Evolutionary conservation across 1,140 invertebrate genomes (phyloP), one percentile per base, ranked within the genome.

Genomic region (Heliconius hermathena): DNA sequence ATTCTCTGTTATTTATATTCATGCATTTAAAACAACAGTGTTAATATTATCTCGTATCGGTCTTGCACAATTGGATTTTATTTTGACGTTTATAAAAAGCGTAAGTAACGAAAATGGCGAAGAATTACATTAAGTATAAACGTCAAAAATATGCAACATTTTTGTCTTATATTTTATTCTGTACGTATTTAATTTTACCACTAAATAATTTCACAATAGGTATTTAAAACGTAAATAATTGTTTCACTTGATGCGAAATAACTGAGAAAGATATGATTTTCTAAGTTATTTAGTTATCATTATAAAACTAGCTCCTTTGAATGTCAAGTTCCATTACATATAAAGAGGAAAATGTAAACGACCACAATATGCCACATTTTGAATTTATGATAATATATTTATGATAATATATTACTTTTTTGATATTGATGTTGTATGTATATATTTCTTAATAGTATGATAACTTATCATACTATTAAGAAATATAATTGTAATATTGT

Each of bases 81-180:
- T 66, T 66, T 66, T 66, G 22, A 66, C 22, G 11, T 66, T 26
- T 66, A 26, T 66, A 66, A 26, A 66, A 66, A 66, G 22, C 20
- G 22, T 66, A 60, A 79, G 41, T 60, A 71, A 74, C 85, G 85
- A 91, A 90, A 90, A 90, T 90, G 90, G 90, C 90, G 90, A 90
- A 88, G 79, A 82, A 88, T 57, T 26, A 66, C 13, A 26, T 66
- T 13, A 66, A 76, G 57, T 22, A 22, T 84, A 84, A 83, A 87
- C 83, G 89, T 91, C 71, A 71, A 71, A 71, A 38, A 38, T 71
- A 71, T 71, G 60, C 60, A 26, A 66, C 11, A 22, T 66, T 66
- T 66, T 66, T 66, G 9, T 66, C 11, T 66, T 26, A 57, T 60
- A 22, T 11, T 26, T 66, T 66, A 5, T 13, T 26, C 60, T 66